Evolutionary conservation across 2,797 vertebrate species (phyloP), one percentile per base, ranked within the genome.

Genomic region (Sphenodon punctatus): DNA sequence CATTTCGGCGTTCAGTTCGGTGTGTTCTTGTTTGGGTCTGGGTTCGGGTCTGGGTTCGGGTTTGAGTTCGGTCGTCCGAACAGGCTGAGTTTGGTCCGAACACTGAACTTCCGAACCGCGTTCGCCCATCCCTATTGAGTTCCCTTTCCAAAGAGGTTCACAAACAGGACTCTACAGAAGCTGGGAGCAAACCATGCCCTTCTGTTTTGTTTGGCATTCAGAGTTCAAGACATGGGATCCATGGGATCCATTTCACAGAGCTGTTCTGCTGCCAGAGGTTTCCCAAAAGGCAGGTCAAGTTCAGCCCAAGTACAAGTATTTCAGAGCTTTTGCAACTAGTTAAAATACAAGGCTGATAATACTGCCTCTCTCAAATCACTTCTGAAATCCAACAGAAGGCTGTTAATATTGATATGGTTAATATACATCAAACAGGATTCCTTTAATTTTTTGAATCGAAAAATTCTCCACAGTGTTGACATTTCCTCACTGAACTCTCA

Each of bases 351-450:
- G 72, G 48, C 82, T 71, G 80, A 91, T 93, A 92, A 87, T 88
- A 88, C 56, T 75, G 70, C 36, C 16, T 51, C 69, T 92, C 76
- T 91, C 81, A 88, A 88, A 94, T 92, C 89, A 89, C 82, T 90
- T 89, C 64, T 82, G 89, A 94, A 94, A 94, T 93, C 86, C 88
- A 85, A 87, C 74, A 93, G 88, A 91, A 94, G 81, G 89, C 88
- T 95, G 92, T 96, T 96, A 96, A 96, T 96, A 96, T 96, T 95
- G 92, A 96, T 95, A 95, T 89, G 92, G 89, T 90, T 95, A 95
- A 95, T 95, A 94, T 93, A 95, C 81, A 93, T 94, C 90, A 95
- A 95, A 95, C 80, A 93, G 55, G 91, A 92, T 93, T 92, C 72
- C 84, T 94, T 95, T 94, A 93, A 94, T 94, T 95, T 95, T 92